These are phyloP conservation scores for Alaudala cheleensis DNA, from an alignment of 2,113 vertebrate genomes.

Conservation along the genomic window DNA sequence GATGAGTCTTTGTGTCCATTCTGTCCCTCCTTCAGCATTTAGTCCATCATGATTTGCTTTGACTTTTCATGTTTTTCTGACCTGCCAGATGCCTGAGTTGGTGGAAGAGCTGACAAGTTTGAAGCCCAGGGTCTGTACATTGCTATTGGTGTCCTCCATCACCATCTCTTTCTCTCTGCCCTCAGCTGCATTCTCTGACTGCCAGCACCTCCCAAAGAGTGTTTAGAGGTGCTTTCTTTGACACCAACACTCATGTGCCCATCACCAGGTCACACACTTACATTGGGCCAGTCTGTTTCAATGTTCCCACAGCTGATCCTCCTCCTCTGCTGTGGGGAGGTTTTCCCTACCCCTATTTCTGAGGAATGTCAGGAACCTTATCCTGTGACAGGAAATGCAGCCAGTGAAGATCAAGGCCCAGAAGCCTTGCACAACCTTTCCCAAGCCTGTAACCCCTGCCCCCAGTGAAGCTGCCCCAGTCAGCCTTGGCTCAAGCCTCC, in stretches of 20 bases:
- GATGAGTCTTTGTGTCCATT: neutral
- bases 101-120: neutral
- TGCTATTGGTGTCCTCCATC: neutral
- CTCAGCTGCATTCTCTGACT: neutral
- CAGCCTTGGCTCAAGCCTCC: neutral
- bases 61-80: neutral
- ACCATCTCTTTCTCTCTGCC: neutral
- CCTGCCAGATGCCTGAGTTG: no score
- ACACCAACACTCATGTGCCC: neutral
- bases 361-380: neutral
- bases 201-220: neutral
- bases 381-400: neutral
- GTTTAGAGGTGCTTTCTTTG: no score
- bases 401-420: neutral
- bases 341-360: neutral
- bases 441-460: neutral
- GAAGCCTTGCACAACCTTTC: neutral
- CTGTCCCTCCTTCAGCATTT: neutral
- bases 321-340: neutral
- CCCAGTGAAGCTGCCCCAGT: neutral
- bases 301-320: neutral
- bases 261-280: neutral
- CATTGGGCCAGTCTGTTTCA: neutral
- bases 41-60: no score
- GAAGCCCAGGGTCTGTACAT: neutral